Evolutionary conservation across 1,140 invertebrate species (phyloP).

Genomic region (Drosophila willistoni): DNA sequence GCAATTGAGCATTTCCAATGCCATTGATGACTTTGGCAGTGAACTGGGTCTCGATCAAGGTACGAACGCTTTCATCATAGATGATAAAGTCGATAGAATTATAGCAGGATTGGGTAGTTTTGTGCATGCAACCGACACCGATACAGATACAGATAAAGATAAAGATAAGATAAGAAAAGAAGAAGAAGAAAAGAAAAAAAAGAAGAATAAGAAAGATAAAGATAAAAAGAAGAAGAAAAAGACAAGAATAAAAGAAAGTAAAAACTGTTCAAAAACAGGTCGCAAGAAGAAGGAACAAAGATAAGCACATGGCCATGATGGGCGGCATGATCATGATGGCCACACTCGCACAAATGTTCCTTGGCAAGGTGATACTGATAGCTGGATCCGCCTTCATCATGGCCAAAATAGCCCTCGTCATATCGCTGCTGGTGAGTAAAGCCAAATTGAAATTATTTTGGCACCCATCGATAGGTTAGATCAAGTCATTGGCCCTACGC

Average conservation of each 20-base stretch:
- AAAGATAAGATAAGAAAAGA: constrained; percentile 48
- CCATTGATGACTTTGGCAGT: constrained; percentile 65
- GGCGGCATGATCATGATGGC: constrained; percentile 87
- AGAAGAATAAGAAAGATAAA: constrained; percentile 31
- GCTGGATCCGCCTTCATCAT: constrained; percentile 88
- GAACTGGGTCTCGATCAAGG: constrained; percentile 68
- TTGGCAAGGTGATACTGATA: constrained; percentile 87
- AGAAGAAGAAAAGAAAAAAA: constrained; percentile 46
- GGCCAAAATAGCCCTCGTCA: constrained; percentile 87
- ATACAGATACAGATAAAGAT: constrained; percentile 52
- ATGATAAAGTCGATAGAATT: constrained; percentile 79
- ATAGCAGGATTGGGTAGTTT: constrained; percentile 63
- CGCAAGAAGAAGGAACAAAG: constrained; percentile 83
- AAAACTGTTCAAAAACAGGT: constrained; percentile 78
- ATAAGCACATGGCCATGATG: constrained; percentile 85
- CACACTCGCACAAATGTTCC: constrained; percentile 87
- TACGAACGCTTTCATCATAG: constrained; percentile 72
- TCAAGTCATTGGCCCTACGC: constrained; percentile 62
- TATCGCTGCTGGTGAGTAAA: constrained; percentile 85
- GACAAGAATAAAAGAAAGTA: constrained; percentile 67
- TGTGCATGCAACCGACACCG: constrained; percentile 39
- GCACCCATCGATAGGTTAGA: constrained; percentile 18
- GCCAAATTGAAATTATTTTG: constrained; percentile 1
- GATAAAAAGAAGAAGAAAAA: constrained; percentile 37
- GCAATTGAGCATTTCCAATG: constrained; percentile 65